Evolutionary conservation across 1,140 invertebrate species (phyloP).

Genomic region (Pseudomyrmex cubaensis): DNA sequence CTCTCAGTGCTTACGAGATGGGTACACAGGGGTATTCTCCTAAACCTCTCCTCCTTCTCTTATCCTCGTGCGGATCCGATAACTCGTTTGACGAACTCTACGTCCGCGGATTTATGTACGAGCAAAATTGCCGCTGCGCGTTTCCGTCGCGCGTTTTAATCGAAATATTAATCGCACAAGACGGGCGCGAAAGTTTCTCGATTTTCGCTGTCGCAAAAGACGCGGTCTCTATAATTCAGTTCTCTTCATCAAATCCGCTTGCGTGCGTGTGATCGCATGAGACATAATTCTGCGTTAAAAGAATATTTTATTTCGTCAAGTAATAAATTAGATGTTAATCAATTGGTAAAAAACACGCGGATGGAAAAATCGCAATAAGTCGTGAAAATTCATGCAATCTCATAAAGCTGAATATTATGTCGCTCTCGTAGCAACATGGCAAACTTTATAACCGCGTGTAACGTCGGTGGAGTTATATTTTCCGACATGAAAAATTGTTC

Average conservation of each 20-base stretch:
- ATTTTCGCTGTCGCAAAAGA: not conserved
- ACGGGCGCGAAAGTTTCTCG: not conserved
- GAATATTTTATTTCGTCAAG: not conserved
- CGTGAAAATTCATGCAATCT: constrained; percentile 16
- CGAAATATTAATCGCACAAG: constrained; percentile 49
- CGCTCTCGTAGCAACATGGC: constrained; percentile 3
- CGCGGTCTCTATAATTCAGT: not conserved
- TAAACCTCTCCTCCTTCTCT: not conserved
- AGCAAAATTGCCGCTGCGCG: constrained; percentile 34
- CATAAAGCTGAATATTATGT: constrained; percentile 29
- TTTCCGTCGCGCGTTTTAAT: constrained; percentile 33
- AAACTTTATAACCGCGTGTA: constrained; percentile 20
- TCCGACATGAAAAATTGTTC: constrained; percentile 52
- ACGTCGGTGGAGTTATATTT: constrained; percentile 17
- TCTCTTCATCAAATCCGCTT: not conserved
- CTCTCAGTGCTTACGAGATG: constrained; percentile 62
- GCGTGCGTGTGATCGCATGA: not conserved
- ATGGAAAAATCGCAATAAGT: not conserved
- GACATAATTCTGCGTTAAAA: not conserved
- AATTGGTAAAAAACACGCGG: constrained; percentile 4
- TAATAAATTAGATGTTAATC: not conserved
- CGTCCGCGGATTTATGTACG: constrained; percentile 11
- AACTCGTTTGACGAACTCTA: constrained; percentile 55
- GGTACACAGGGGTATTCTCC: constrained; percentile 56
- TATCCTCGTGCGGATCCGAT: constrained; percentile 36